These are phyloP conservation scores for Ephestia elutella DNA, from an alignment of 1,140 invertebrate species.

Conservation along the genomic window DNA sequence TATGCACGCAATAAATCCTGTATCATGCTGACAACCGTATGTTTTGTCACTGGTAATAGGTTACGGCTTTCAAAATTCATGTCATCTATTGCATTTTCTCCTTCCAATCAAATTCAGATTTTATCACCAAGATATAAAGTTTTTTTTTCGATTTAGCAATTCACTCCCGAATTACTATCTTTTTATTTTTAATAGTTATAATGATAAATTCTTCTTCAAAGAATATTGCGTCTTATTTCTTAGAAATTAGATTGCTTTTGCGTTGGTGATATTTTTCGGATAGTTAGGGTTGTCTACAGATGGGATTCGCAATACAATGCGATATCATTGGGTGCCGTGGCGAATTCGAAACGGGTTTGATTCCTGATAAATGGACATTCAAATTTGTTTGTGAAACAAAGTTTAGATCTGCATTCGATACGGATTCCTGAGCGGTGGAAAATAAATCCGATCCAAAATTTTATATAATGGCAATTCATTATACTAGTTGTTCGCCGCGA, in stretches of 20 bases:
- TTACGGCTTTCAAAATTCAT: conserved; percentile 54
- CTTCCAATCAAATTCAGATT: conserved; percentile 13
- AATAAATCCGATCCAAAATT: background rate
- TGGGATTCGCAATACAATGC: conserved; percentile 51
- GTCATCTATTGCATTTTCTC: conserved; percentile 22
- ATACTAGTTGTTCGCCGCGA: too few species aligned
- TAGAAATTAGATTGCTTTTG: background rate
- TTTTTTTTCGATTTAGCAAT: conserved; percentile 9
- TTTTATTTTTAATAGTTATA: conserved; percentile 2
- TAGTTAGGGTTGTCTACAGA: conserved; percentile 23
- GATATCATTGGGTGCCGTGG: conserved; percentile 57
- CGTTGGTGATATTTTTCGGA: background rate
- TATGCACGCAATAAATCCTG: conserved; percentile 47
- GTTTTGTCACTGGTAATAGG: conserved; percentile 65
- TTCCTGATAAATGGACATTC: conserved; percentile 61
- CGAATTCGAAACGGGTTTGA: conserved; percentile 57
- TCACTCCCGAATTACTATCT: conserved; percentile 7
- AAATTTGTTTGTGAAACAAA: conserved; percentile 54
- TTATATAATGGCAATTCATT: too few species aligned
- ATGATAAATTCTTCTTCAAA: background rate
- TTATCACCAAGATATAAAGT: conserved; percentile 12
- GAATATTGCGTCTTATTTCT: background rate
- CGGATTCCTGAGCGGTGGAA: conserved; percentile 14
- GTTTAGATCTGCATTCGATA: conserved; percentile 40
- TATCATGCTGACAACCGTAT: conserved; percentile 64